Evolutionary conservation across 2,113 vertebrate genomes (phyloP), one percentile per base, ranked within the genome.

Genomic region (Prunella himalayana): DNA sequence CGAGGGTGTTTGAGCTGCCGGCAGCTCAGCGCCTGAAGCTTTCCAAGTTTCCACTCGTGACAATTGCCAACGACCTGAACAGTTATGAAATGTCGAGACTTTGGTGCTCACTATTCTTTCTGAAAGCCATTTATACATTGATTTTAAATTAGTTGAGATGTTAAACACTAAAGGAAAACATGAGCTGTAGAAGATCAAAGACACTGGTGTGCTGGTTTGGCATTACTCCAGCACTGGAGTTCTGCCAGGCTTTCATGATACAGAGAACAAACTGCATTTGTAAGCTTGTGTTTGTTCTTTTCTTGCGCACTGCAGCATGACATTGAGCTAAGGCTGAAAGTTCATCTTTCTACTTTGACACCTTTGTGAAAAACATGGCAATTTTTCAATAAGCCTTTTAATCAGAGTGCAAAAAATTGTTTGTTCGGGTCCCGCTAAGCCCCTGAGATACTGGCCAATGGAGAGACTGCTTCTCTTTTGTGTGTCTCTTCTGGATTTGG

Each of bases 271-370:
- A 86, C 70, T 47, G 65, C 63, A 23, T 66, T 92, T 82, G 16
- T 73, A 3, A 10, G 49, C 44, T 50, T 57, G 60, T 93, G 61
- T 93, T 82, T n/a, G 25, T 65, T 66, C 96, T 82, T 71, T 47
- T 70, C 72, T 68, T 72, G 31, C 5, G 63, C 9, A 6, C 60
- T 66, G 86, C 91, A 88, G 71, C 51, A 7, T 59, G 86, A 79
- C 68, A 18, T 92, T 90, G 79, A 68, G 53, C 56, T 77, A 78
- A 72, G 64, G 47, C 72, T 86, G 61, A 70, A 76, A 78, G 54
- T 83, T 94, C 73, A 64, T 82, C 19, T 88, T 90, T 79, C 86
- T 95, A 17, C 77, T 88, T 75, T 76, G 68, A 92, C 65, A 61
- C 56, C 63, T 80, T 72, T 27, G 9, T 86, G 70, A 75, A 85